These are phyloP conservation scores for Apteryx mantelli DNA, from an alignment of 2,113 vertebrate genomes.

Conservation along the genomic window DNA sequence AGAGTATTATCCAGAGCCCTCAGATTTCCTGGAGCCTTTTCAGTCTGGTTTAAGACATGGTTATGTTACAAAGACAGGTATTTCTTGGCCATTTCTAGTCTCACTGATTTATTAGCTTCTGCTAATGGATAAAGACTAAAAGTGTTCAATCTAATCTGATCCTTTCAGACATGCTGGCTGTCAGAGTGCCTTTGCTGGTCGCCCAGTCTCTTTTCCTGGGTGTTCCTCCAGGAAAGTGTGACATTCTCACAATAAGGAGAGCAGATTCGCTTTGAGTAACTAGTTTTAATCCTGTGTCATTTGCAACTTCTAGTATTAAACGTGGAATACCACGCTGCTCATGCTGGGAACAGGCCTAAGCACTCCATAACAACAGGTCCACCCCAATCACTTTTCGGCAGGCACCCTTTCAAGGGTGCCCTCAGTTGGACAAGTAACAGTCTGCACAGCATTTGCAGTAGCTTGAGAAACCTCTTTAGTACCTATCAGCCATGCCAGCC, in stretches of 20 bases:
- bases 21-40: constrained; percentile 69
- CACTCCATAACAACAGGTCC: not conserved
- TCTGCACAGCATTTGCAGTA: not conserved
- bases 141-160: constrained; percentile 59
- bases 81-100: constrained; percentile 32
- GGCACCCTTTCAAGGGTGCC: not conserved
- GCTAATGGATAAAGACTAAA: constrained; percentile 53
- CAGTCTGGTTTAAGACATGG: constrained; percentile 43
- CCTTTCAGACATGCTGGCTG: constrained; percentile 44
- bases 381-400: not conserved
- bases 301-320: not conserved
- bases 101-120: constrained; percentile 66
- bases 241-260: not conserved
- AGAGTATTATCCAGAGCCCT: constrained; percentile 66
- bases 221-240: constrained; percentile 2
- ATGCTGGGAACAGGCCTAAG: not conserved
- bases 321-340: not conserved
- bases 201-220: not conserved
- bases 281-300: not conserved
- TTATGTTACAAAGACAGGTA: constrained; percentile 43
- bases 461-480: not conserved
- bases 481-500: not conserved
- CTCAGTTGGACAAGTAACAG: not conserved
- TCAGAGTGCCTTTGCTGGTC: constrained; percentile 27
- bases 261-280: not conserved